Evolutionary conservation across 2,113 vertebrate species (phyloP).

Genomic region (Petrocephalus zakoni): DNA sequence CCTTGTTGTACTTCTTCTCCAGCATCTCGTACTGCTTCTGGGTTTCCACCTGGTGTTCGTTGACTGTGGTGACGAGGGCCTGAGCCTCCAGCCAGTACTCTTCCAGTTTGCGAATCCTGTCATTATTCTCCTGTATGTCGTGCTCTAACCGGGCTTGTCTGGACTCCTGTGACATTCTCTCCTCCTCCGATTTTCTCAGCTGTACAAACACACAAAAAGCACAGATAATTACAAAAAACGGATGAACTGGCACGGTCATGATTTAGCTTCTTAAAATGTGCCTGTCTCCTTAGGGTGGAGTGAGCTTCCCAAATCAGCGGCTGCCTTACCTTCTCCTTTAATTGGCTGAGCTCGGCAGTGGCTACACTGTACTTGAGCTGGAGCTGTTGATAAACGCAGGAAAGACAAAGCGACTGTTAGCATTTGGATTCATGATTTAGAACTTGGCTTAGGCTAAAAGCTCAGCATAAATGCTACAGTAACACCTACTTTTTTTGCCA

Average conservation of each 20-base stretch:
- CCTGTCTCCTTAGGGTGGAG: neutral
- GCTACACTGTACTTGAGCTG: conserved; percentile 68
- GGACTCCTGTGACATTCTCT: conserved; percentile 63
- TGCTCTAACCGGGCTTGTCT: conserved; percentile 68
- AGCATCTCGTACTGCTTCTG: conserved; percentile 78
- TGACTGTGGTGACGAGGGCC: conserved; percentile 78
- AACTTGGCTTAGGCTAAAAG: neutral
- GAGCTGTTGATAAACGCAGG: conserved; percentile 54
- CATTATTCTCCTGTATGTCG: conserved; percentile 70
- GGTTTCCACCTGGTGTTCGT: conserved; percentile 77
- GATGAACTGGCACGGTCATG: neutral
- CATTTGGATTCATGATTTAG: neutral
- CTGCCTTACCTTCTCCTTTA: conserved; percentile 71
- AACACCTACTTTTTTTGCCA: neutral
- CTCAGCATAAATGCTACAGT: neutral
- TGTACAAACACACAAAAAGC: conserved; percentile 33
- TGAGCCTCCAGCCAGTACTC: conserved; percentile 87
- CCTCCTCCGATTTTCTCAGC: conserved; percentile 65
- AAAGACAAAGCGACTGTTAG: neutral
- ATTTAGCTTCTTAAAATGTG: neutral
- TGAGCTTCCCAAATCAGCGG: neutral
- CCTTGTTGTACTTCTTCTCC: conserved; percentile 80
- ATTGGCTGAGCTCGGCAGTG: conserved; percentile 59
- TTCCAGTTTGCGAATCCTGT: conserved; percentile 79
- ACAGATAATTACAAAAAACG: neutral